phyloP scores from a whole-genome alignment of 2,888 invertebrate species.

The Girardia tigrina region DNA sequence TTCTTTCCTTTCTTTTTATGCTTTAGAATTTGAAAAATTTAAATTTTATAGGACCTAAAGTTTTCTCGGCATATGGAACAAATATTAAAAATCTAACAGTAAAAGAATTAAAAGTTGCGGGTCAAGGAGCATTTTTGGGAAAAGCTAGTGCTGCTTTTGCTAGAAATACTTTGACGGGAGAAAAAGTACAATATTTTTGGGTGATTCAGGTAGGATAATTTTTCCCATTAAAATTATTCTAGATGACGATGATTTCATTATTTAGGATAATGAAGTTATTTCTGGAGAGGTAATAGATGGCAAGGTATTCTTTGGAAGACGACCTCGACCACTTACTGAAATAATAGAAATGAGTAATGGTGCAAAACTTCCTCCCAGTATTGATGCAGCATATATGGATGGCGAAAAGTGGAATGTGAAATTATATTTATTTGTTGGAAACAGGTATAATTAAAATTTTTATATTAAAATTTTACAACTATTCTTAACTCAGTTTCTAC shows the following conservation, averaged over 20 bases:
- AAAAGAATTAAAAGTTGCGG: background rate
- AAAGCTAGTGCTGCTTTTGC: background rate
- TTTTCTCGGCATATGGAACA: background rate
- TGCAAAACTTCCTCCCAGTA: background rate
- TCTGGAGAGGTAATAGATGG: background rate
- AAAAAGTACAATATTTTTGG: background rate
- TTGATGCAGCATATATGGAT: background rate
- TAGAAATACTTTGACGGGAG: background rate
- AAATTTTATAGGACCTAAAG: background rate
- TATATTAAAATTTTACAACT: background rate
- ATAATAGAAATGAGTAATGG: background rate
- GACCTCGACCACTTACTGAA: background rate
- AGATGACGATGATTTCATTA: background rate
- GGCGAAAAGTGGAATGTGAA: background rate
- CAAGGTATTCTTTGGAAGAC: background rate
- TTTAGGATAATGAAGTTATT: conserved; percentile 7
- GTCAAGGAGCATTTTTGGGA: background rate
- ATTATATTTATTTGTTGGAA: background rate
- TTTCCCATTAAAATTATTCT: background rate
- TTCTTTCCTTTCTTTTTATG: too few relatives aligned
- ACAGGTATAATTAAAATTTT: background rate
- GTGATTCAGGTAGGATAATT: background rate
- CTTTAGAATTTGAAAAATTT: background rate
- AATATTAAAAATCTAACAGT: background rate
- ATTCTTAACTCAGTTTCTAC: background rate